A percentile compares a stretch with the other conserved stretches of the same genome.
These are phyloP conservation scores for Hylaeus volcanicus DNA, from an alignment of 1,140 invertebrate genomes.

Conservation along the genomic window DNA sequence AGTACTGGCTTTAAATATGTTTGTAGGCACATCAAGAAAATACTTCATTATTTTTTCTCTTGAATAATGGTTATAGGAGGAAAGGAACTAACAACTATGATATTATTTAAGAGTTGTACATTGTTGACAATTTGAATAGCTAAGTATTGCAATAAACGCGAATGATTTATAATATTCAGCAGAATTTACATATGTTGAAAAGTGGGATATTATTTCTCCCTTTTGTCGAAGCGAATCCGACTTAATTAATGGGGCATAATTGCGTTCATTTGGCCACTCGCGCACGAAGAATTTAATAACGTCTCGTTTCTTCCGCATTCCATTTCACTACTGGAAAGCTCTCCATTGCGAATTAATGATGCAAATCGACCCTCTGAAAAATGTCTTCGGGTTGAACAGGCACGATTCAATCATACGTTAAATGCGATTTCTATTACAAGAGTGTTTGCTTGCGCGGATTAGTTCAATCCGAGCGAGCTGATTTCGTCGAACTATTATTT, in stretches of 20 bases:
- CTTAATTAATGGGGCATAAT: constrained; percentile 14
- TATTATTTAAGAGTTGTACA: no score
- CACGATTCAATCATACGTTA: background rate
- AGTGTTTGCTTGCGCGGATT: background rate
- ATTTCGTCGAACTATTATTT: background rate
- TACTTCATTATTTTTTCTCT: no score
- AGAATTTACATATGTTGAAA: background rate
- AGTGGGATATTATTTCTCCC: background rate
- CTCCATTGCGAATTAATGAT: constrained; percentile 9
- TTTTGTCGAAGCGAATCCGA: background rate
- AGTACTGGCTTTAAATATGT: no score
- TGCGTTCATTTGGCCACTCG: constrained; percentile 10
- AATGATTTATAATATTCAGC: no score
- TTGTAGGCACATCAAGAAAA: no score
- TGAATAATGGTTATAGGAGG: no score
- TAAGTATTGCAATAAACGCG: no score
- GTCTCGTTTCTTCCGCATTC: background rate
- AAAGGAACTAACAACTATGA: no score
- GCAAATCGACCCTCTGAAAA: background rate
- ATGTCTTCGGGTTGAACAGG: constrained; percentile 7
- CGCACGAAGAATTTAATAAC: constrained; percentile 33
- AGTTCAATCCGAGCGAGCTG: background rate
- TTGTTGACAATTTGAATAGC: no score
- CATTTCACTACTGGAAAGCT: background rate
- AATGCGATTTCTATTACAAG: constrained; percentile 13